A percentile compares a stretch with the other conserved stretches of the same genome.
phyloP scores from a whole-genome alignment of 2,888 invertebrate species.

The Lottia gigantea region DNA sequence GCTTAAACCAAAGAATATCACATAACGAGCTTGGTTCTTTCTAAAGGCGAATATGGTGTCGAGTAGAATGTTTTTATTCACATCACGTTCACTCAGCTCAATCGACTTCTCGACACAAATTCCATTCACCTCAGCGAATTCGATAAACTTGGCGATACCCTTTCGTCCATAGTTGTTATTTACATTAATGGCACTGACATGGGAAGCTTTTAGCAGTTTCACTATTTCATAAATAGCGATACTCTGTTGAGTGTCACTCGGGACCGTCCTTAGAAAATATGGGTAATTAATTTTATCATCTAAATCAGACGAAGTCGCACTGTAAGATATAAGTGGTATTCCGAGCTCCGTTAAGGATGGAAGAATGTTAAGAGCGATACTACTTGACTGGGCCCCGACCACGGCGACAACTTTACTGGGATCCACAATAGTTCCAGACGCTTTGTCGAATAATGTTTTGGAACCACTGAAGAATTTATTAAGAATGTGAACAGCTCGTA shows the following conservation, averaged over 20 bases:
- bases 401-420: conserved; percentile 62
- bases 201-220: conserved; percentile 31
- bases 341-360: conserved; percentile 10
- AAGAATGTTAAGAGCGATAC: conserved; percentile 20
- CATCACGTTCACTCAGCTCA: conserved; percentile 31
- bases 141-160: conserved; percentile 38
- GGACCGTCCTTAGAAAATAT: conserved; percentile 30
- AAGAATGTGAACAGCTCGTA: not conserved
- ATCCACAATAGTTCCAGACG: not conserved
- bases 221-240: conserved; percentile 27
- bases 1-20: conserved; percentile 48
- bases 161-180: conserved; percentile 50
- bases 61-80: not conserved
- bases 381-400: conserved; percentile 69
- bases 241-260: conserved; percentile 27
- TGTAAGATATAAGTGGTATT: conserved; percentile 29
- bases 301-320: conserved; percentile 23
- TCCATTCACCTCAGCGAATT: conserved; percentile 33
- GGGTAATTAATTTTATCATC: conserved; percentile 28
- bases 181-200: conserved; percentile 46
- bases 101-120: conserved; percentile 50
- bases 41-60: not conserved
- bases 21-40: conserved; percentile 31
- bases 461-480: conserved; percentile 7
- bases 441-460: conserved; percentile 13